Conservation (phyloP, 2,888 invertebrate species). For the Cosmia trapezina region DNA sequence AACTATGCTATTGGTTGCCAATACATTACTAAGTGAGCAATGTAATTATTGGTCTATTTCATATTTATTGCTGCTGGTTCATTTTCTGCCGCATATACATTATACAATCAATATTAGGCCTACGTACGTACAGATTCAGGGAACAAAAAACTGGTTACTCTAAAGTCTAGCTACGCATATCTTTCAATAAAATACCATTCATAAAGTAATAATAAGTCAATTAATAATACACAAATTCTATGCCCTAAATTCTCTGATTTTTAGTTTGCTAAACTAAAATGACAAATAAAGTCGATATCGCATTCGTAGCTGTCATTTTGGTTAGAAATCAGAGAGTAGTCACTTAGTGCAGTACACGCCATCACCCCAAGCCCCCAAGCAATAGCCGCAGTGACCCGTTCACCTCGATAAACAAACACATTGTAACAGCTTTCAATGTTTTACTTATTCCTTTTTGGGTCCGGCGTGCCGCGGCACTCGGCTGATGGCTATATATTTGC, state of each 20-base stretch:
- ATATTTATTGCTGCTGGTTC: background rate
- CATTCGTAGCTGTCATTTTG: no score
- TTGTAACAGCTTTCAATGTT: slow-evolving; percentile 9
- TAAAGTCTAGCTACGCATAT: background rate
- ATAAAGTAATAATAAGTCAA: no score
- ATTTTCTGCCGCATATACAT: background rate
- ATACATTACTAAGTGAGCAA: slow-evolving; percentile 1
- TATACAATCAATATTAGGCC: background rate
- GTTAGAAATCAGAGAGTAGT: no score
- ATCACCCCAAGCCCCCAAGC: background rate
- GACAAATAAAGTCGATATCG: no score
- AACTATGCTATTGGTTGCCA: background rate
- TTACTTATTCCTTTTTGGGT: slow-evolving; percentile 27
- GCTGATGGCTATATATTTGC: slow-evolving; percentile 14
- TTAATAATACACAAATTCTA: no score
- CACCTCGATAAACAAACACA: slow-evolving; percentile 26
- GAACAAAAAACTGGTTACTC: no score
- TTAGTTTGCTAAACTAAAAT: no score
- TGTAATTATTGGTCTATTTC: background rate
- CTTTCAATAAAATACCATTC: background rate
- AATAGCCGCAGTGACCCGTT: slow-evolving; percentile 49
- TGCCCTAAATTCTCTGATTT: background rate
- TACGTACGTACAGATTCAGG: background rate
- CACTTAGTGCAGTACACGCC: background rate
- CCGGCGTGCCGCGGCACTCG: background rate